Percentiles rank a stretch among this genome's conserved stretches.
These are phyloP conservation scores for Bradysia coprophila DNA, from an alignment of 1,140 invertebrate genomes.

Conservation along the genomic window DNA sequence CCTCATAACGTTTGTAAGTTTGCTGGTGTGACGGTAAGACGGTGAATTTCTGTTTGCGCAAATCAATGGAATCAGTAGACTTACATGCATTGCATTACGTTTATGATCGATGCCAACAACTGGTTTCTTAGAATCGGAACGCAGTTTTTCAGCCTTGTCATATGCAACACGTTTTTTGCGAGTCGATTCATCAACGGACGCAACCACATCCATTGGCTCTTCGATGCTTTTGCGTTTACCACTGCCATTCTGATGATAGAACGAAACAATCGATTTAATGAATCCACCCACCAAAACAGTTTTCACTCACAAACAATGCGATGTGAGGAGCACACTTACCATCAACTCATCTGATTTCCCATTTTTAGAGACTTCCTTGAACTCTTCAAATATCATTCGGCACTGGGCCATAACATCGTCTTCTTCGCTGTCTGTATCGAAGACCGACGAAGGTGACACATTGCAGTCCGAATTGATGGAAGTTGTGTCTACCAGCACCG, in stretches of 20 bases:
- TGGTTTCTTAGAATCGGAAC: not conserved
- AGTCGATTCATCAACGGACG: slow-evolving; percentile 9
- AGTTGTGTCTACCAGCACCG: no score
- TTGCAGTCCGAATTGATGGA: no score
- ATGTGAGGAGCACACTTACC: no score
- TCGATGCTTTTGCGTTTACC: not conserved
- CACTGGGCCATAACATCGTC: slow-evolving; percentile 3
- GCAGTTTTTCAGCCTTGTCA: slow-evolving; percentile 17
- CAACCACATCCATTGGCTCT: slow-evolving; percentile 10
- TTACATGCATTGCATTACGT: no score
- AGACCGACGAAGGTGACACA: not conserved
- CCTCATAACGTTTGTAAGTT: no score
- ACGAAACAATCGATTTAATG: not conserved
- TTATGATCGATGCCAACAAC: not conserved
- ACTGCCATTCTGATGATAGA: not conserved
- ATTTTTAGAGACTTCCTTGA: not conserved
- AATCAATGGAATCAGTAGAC: no score
- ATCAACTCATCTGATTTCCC: not conserved
- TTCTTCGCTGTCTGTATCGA: slow-evolving; percentile 3
- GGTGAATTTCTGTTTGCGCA: no score
- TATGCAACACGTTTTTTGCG: slow-evolving; percentile 28
- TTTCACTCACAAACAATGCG: no score
- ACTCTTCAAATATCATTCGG: slow-evolving; percentile 3
- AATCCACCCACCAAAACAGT: no score
- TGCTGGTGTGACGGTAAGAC: no score